phyloP scores from a whole-genome alignment of 2,797 vertebrate species.

The Numenius phaeopus region DNA sequence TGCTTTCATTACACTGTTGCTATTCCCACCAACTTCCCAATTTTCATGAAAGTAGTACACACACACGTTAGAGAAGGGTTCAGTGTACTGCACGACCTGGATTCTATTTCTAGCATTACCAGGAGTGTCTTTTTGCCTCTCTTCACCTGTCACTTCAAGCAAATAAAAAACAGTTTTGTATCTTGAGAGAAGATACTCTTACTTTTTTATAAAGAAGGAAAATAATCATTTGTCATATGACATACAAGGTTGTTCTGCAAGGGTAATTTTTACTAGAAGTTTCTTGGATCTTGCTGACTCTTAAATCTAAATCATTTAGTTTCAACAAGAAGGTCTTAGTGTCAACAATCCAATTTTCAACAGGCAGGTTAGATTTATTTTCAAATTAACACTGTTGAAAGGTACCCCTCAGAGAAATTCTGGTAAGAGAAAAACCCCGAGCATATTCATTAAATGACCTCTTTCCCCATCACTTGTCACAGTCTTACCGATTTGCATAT shows the following conservation, averaged over 20 bases:
- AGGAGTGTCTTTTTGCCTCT: slow-evolving; percentile 24
- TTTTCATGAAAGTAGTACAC: slow-evolving; percentile 63
- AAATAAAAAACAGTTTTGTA: slow-evolving; percentile 14
- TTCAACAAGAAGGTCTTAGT: neutral
- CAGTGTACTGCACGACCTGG: slow-evolving; percentile 51
- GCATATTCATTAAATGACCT: neutral
- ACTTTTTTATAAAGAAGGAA: neutral
- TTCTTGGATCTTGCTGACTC: neutral
- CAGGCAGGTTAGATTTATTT: neutral
- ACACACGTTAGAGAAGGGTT: neutral
- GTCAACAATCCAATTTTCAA: neutral
- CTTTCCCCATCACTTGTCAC: neutral
- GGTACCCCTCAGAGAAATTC: neutral
- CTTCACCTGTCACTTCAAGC: neutral
- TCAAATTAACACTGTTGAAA: neutral
- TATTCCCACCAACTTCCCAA: slow-evolving; percentile 69
- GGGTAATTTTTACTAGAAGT: neutral
- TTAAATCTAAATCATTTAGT: neutral
- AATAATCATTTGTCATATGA: neutral
- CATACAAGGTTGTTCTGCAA: neutral
- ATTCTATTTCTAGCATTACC: slow-evolving; percentile 61
- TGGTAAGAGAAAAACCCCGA: neutral
- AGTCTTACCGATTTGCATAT: neutral
- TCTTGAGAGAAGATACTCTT: neutral
- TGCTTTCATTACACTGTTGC: slow-evolving; percentile 66